Conservation (phyloP, 2,888 invertebrate genomes). For the Germaria angustata region DNA sequence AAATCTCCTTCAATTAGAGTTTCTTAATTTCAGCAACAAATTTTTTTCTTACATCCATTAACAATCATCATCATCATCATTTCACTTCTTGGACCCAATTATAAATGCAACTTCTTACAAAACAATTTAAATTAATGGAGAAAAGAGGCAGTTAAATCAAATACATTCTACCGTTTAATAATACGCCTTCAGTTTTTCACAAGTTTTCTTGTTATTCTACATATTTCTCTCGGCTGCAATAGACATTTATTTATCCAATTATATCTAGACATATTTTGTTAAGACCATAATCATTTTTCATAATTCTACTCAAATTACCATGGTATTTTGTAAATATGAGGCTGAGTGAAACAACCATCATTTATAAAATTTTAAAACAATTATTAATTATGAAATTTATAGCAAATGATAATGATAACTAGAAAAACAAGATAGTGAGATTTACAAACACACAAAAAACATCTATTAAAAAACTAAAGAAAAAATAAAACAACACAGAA, state of each 20-base stretch:
- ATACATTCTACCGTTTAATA: conserved; percentile 58
- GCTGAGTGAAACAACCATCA: conserved; percentile 55
- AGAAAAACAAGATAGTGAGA: conserved; percentile 55
- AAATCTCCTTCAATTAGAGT: not conserved
- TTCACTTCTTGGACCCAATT: conserved; percentile 8
- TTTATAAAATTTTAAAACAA: conserved; percentile 66
- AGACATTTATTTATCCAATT: conserved; percentile 34
- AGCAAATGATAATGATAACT: conserved; percentile 66
- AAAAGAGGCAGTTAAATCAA: conserved; percentile 3
- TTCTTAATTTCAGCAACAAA: conserved; percentile 1
- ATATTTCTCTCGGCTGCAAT: not conserved
- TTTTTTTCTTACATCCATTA: not conserved
- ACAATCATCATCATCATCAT: conserved; percentile 27
- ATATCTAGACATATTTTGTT: conserved; percentile 35
- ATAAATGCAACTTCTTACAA: not conserved
- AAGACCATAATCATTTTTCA: conserved; percentile 63
- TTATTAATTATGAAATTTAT: conserved; percentile 66
- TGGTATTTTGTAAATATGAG: conserved; percentile 59
- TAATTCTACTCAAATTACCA: conserved; percentile 66
- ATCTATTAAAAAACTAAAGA: conserved; percentile 20
- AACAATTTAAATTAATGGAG: conserved; percentile 9
- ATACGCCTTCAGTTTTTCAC: conserved; percentile 50
- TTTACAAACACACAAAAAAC: not conserved
- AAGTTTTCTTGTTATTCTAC: conserved; percentile 41
- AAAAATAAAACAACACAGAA: not conserved